Evolutionary conservation across 2,797 vertebrate genomes (phyloP).

Genomic region (Hapalemur alaotrensis): DNA sequence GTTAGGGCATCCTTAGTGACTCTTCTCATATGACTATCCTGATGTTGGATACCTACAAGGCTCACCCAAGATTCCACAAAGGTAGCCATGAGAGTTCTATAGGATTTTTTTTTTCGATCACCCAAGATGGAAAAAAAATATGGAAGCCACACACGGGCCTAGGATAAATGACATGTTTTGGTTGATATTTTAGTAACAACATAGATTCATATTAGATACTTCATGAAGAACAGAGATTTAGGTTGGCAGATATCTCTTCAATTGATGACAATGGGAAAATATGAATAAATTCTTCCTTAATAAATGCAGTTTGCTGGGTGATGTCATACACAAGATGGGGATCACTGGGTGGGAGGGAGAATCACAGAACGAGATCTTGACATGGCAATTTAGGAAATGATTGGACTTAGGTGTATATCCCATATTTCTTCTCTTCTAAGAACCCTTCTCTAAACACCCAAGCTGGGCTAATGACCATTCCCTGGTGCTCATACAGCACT

Average conservation of each 20-base stretch:
- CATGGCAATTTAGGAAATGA: not conserved
- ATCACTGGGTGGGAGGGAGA: too few relatives aligned
- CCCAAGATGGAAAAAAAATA: not conserved
- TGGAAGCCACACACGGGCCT: not conserved
- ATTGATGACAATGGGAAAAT: not conserved
- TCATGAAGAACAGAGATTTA: not conserved
- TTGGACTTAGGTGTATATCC: not conserved
- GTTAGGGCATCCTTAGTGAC: not conserved
- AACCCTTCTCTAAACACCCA: not conserved
- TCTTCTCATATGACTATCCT: not conserved
- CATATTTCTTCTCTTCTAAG: not conserved
- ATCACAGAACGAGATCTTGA: not conserved
- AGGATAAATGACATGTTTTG: not conserved
- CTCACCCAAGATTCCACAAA: not conserved
- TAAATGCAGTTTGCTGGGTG: not conserved
- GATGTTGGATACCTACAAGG: not conserved
- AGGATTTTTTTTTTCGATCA: not conserved
- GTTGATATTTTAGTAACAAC: not conserved
- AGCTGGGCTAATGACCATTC: not conserved
- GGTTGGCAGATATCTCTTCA: not conserved
- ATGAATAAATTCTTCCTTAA: not conserved
- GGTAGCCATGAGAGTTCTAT: not conserved
- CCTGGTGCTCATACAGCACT: not conserved
- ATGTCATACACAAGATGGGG: not conserved
- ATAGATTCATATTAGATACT: not conserved